A percentile compares a stretch with the other conserved stretches of the same genome.
These are phyloP conservation scores for Myxocyprinus asiaticus DNA, from an alignment of 2,113 vertebrate genomes.

Conservation along the genomic window DNA sequence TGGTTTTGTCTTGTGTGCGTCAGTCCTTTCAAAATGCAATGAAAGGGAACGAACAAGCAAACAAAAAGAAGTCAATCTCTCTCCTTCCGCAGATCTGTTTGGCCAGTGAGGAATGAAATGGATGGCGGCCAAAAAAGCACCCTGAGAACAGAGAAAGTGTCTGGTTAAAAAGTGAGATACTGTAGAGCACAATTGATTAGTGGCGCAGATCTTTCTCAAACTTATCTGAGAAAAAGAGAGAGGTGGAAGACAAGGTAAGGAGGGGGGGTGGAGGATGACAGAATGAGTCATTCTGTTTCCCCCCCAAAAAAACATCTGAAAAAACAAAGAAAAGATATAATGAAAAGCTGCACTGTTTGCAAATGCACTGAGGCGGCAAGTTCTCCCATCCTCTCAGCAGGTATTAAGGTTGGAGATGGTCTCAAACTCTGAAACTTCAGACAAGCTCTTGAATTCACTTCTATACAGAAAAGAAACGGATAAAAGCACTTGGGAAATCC, in stretches of 20 bases:
- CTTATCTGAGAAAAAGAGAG: conserved; percentile 27
- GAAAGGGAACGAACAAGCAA: conserved; percentile 52
- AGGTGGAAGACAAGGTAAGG: conserved; percentile 25
- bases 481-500: conserved; percentile 33
- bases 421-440: conserved; percentile 26
- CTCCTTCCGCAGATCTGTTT: conserved; percentile 45
- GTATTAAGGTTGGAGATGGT: conserved; percentile 24
- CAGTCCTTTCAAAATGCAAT: conserved; percentile 44
- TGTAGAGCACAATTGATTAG: conserved; percentile 40
- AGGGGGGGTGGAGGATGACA: not conserved
- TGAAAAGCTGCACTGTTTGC: conserved; percentile 31
- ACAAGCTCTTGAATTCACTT: not conserved
- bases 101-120: conserved; percentile 42
- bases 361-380: conserved; percentile 27
- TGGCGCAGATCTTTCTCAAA: conserved; percentile 44
- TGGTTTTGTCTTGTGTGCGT: conserved; percentile 44
- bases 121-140: conserved; percentile 34
- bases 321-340: conserved; percentile 24
- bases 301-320: not conserved
- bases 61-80: conserved; percentile 54
- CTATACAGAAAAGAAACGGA: not conserved
- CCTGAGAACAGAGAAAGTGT: conserved; percentile 40
- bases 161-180: conserved; percentile 46
- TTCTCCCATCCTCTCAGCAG: conserved; percentile 25
- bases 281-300: conserved; percentile 36